These are phyloP conservation scores for Caenorhabditis parvicauda DNA, from an alignment of 2,888 invertebrate genomes.

Conservation along the genomic window DNA sequence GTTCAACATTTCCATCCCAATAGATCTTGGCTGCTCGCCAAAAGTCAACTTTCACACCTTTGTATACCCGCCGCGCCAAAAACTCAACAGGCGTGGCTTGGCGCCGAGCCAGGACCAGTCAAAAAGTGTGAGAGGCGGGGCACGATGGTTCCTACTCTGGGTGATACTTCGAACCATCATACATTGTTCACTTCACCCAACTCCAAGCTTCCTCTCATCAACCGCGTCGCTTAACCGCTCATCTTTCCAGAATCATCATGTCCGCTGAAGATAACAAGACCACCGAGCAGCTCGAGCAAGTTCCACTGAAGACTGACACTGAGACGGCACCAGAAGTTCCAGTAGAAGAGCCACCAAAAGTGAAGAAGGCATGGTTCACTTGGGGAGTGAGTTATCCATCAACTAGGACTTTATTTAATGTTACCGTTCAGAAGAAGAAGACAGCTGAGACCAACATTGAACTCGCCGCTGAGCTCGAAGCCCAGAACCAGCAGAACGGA, in stretches of 20 bases:
- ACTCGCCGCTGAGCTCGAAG: constrained; percentile 17
- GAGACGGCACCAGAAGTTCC: constrained; percentile 31
- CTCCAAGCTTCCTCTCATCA: background rate
- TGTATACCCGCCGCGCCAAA: no score
- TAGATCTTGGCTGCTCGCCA: no score
- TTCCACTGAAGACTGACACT: constrained; percentile 51
- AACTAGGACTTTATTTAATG: background rate
- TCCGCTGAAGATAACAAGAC: constrained; percentile 28
- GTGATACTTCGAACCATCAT: background rate
- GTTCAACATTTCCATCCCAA: no score
- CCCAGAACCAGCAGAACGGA: constrained; percentile 6
- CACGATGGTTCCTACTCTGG: background rate
- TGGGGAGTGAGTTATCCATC: constrained; percentile 3
- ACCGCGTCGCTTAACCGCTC: background rate
- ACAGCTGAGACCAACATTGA: constrained; percentile 11
- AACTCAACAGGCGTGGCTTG: constrained; percentile 3
- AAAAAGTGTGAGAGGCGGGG: background rate
- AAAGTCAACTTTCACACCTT: no score
- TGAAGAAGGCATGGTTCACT: constrained; percentile 30
- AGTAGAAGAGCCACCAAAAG: constrained; percentile 20
- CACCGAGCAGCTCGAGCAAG: constrained; percentile 47
- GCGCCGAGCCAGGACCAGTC: background rate
- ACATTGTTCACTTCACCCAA: background rate
- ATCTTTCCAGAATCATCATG: constrained; percentile 12
- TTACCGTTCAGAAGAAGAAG: constrained; percentile 21